These are phyloP conservation scores for Pachydiplax longipennis DNA, from an alignment of 2,888 invertebrate species.

Conservation along the genomic window DNA sequence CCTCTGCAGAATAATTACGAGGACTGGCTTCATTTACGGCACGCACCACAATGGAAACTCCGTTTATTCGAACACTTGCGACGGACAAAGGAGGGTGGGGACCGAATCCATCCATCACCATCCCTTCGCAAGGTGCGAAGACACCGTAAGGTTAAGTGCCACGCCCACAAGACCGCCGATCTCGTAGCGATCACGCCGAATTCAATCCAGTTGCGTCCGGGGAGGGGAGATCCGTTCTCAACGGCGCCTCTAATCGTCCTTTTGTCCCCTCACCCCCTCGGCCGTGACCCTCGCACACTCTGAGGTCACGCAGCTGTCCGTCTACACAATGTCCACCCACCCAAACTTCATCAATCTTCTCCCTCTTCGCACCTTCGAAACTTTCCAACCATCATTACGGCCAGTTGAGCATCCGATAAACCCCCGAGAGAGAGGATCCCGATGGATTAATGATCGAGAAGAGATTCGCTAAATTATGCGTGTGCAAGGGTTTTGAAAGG, in stretches of 20 bases:
- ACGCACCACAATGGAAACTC: no score
- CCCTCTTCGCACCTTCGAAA: not conserved
- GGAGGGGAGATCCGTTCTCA: not conserved
- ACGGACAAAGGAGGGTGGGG: not conserved
- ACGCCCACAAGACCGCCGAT: not conserved
- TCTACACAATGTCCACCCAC: not conserved
- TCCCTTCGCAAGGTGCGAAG: not conserved
- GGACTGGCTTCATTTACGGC: no score
- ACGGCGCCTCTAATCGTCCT: not conserved
- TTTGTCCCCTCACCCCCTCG: not conserved
- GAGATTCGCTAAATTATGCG: no score
- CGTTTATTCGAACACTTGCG: not conserved
- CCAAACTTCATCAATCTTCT: not conserved
- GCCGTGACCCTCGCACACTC: not conserved
- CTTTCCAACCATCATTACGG: not conserved
- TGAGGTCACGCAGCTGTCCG: not conserved
- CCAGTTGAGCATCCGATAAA: not conserved
- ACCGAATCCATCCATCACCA: not conserved
- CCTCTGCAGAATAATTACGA: no score
- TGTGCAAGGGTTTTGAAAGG: no score
- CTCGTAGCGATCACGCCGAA: not conserved
- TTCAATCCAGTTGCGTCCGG: not conserved
- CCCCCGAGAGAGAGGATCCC: not conserved
- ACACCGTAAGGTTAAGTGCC: not conserved
- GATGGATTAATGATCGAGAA: not conserved